A percentile compares a stretch with the other conserved stretches of the same genome.
These are phyloP conservation scores for Pinna nobilis DNA, from an alignment of 1,140 invertebrate genomes.

Conservation along the genomic window DNA sequence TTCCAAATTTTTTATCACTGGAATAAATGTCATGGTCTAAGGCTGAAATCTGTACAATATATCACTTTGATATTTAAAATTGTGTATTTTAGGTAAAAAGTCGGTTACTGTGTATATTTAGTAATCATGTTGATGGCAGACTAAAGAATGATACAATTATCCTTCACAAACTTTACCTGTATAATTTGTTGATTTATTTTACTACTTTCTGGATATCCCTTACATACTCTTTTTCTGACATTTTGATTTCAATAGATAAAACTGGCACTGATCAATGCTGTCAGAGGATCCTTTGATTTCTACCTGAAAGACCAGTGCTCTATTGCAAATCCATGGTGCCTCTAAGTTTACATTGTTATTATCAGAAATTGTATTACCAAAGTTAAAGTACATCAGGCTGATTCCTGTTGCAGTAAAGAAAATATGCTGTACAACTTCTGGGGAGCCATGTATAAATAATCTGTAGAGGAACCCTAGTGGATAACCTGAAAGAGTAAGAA, in stretches of 20 bases:
- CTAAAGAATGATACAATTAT: no score
- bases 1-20: no score
- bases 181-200: background rate
- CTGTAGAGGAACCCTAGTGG: conserved; percentile 85
- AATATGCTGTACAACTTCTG: conserved; percentile 81
- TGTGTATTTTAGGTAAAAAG: no score
- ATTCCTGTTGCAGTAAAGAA: conserved; percentile 85
- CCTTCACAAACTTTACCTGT: no score
- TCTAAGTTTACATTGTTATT: no score
- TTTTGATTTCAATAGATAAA: background rate
- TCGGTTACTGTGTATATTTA: no score
- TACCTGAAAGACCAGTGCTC: background rate
- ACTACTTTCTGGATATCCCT: background rate
- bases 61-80: no score
- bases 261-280: no score
- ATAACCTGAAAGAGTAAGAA: conserved; percentile 85
- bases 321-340: background rate
- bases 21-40: no score
- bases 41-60: no score
- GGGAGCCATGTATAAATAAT: conserved; percentile 77
- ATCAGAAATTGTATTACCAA: conserved; percentile 78
- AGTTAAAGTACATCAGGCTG: conserved; percentile 87
- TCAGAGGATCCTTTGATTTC: background rate
- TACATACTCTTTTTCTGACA: background rate
- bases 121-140: no score